Percentiles rank a stretch among this genome's conserved stretches.
Evolutionary conservation across 2,888 invertebrate genomes (phyloP).

Genomic region (Colostygia pectinataria): DNA sequence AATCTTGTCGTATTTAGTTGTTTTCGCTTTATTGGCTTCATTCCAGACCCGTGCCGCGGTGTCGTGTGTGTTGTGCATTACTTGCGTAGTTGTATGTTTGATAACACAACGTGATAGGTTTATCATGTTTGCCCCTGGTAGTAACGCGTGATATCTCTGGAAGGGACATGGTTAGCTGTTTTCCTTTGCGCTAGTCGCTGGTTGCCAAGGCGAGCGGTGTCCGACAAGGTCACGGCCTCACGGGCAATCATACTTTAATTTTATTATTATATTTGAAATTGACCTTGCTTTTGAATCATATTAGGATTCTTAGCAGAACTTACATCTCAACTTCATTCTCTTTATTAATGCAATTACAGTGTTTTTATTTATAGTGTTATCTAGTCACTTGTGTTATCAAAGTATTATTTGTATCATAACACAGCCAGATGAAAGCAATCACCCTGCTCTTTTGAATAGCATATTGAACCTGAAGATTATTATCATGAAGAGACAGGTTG

Average conservation of each 20-base stretch:
- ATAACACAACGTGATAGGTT: slow-evolving; percentile 65
- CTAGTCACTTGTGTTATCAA: too few relatives aligned
- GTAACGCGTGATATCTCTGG: slow-evolving; percentile 35
- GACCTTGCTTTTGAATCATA: slow-evolving; percentile 21
- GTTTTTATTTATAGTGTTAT: too few relatives aligned
- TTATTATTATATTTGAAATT: slow-evolving; percentile 18
- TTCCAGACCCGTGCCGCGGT: slow-evolving; percentile 63
- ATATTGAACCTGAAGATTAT: too few relatives aligned
- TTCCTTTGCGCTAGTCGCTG: slow-evolving; percentile 5
- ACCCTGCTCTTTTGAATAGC: too few relatives aligned
- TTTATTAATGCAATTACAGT: too few relatives aligned
- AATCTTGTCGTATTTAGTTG: slow-evolving; percentile 40
- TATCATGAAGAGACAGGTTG: too few relatives aligned
- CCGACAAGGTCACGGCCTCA: slow-evolving; percentile 35
- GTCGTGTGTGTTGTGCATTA: slow-evolving; percentile 29
- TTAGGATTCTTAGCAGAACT: slow-evolving; percentile 23
- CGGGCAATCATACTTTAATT: slow-evolving; percentile 12
- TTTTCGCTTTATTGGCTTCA: slow-evolving; percentile 60
- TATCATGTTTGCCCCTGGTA: slow-evolving; percentile 38
- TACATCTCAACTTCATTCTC: too few relatives aligned
- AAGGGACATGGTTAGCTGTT: neutral
- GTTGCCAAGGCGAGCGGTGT: slow-evolving; percentile 25
- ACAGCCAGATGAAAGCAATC: too few relatives aligned
- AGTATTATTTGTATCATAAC: too few relatives aligned
- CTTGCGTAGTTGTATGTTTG: slow-evolving; percentile 58